Evolutionary conservation across 2,797 vertebrate genomes (phyloP), one percentile per base, ranked within the genome.

Genomic region (Ciconia nigra): DNA sequence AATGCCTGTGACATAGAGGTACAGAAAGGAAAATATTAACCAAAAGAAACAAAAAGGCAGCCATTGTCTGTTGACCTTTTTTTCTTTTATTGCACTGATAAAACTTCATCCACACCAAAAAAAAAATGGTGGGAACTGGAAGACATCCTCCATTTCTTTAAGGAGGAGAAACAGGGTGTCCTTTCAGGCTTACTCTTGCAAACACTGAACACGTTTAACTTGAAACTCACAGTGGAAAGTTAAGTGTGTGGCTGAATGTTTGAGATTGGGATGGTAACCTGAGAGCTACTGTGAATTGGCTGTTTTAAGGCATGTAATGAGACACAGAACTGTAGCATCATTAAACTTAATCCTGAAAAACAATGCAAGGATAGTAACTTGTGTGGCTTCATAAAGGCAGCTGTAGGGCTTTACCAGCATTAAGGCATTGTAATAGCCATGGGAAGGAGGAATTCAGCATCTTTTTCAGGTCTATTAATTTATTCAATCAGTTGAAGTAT

Each of bases 151-250:
- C 8, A 6, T 82, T 84, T 76, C 20, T 46, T 79, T 83, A 58
- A 72, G 29, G 24, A 35, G 16, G 31, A 79, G 22, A 87, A 84
- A 46, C 7, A 10, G 6, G 2, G 17, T 87, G 35, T 55, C 33
- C 33, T 92, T 89, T 82, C n/a, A 49, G 51, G 41, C 21, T 14
- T 76, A 3, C 20, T 70, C 37, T 25, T 86, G 42, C 0, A 1
- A 84, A 39, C 0, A 0, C 8, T 58, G 41, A 63, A 35, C 0
- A 0, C 2, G 0, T 76, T 91, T 77, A 73, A 77, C 74, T 87
- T 77, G 90, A 96, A 92, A 77, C 52, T 52, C n/a, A 5, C 5
- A 71, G 21, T 83, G 87, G 82, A 65, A 95, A 90, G 61, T 88
- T 89, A 89, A 77, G 78, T 35, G 8, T 58, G 41, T 86, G 84